These are phyloP conservation scores for Heliocidaris tuberculata DNA, from an alignment of 35 echinoderm and acorn worm genomes.

Conservation along the genomic window DNA sequence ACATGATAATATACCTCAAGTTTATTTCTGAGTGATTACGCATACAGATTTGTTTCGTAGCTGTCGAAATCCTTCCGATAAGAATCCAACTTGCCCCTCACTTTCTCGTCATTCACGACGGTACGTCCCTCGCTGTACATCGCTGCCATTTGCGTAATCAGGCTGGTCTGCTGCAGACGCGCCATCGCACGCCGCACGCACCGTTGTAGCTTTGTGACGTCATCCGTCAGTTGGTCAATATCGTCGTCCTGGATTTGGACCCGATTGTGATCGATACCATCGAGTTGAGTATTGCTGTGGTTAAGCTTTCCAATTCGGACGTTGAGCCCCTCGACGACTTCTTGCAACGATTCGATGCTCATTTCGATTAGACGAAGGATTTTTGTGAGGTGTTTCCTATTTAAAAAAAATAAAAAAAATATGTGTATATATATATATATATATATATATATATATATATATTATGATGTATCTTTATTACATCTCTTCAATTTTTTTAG, in stretches of 20 bases:
- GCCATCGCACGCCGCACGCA: not conserved
- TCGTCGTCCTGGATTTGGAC: conserved; percentile 10
- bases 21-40: not conserved
- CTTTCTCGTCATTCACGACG: not conserved
- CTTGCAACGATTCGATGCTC: not conserved
- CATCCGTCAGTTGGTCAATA: not conserved
- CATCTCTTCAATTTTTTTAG: too few relatives aligned
- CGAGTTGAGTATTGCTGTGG: not conserved
- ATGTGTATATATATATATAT: too few relatives aligned
- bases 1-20: too few relatives aligned
- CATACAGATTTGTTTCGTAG: conserved; percentile 1
- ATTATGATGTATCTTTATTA: too few relatives aligned
- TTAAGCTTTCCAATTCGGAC: not conserved
- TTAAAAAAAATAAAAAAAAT: not conserved
- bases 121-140: conserved; percentile 16
- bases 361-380: not conserved
- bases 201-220: not conserved
- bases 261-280: not conserved
- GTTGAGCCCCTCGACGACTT: not conserved
- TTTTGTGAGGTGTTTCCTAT: not conserved
- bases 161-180: not conserved
- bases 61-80: not conserved
- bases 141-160: not conserved
- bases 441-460: too few relatives aligned
- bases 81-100: not conserved